A percentile compares a stretch with the other conserved stretches of the same genome.
These are phyloP conservation scores for Lacanobia oleracea DNA, from an alignment of 2,888 invertebrate species.

Conservation along the genomic window DNA sequence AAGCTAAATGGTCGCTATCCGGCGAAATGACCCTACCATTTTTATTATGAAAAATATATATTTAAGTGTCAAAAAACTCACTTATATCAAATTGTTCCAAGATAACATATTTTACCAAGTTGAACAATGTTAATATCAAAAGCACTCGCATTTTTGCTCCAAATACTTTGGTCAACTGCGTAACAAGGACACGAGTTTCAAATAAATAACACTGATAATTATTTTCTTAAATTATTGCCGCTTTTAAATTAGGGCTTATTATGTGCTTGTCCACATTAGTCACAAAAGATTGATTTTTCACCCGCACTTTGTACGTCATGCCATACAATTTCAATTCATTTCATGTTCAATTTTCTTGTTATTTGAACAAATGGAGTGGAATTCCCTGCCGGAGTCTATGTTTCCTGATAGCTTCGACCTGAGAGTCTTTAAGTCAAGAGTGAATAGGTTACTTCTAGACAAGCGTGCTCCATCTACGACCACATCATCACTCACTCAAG, in stretches of 20 bases:
- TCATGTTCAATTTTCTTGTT: not conserved
- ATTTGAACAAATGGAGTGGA: conserved; percentile 10
- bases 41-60: not conserved
- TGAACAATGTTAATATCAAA: conserved; percentile 21
- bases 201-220: conserved; percentile 37
- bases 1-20: no score
- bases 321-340: conserved; percentile 36
- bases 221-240: conserved; percentile 30
- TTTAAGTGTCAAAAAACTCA: no score
- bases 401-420: no score
- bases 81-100: conserved; percentile 34
- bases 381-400: no score
- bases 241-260: conserved; percentile 7
- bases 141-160: conserved; percentile 38
- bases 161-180: conserved; percentile 30
- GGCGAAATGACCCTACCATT: no score
- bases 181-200: conserved; percentile 21
- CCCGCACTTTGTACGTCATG: conserved; percentile 13
- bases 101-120: conserved; percentile 1
- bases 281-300: conserved; percentile 53
- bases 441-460: no score
- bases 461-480: no score
- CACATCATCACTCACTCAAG: not conserved
- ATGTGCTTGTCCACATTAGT: conserved; percentile 43
- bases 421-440: no score